phyloP scores from a whole-genome alignment of 2,888 invertebrate genomes.

The Leptinotarsa haldemani region DNA sequence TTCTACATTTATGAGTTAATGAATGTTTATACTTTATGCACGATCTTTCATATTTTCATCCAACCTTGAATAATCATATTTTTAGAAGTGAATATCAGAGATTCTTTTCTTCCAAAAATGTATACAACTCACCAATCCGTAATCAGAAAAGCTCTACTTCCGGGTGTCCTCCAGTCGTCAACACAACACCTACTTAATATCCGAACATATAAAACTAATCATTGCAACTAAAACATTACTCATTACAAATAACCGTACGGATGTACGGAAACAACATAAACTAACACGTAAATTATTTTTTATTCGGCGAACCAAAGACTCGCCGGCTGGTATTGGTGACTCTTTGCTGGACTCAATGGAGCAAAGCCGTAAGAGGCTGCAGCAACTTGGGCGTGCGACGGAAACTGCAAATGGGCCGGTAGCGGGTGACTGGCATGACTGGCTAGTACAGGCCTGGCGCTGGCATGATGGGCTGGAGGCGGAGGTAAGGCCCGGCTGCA shows the following conservation, averaged over 20 bases:
- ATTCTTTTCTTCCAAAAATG: too few species aligned
- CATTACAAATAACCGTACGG: neutral
- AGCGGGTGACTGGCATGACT: conserved; percentile 80
- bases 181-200: too few species aligned
- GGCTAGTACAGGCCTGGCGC: conserved; percentile 75
- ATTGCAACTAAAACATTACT: conserved; percentile 2
- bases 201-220: neutral
- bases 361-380: conserved; percentile 74
- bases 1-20: too few species aligned
- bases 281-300: neutral
- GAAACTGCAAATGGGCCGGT: conserved; percentile 85
- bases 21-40: too few species aligned
- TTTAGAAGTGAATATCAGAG: too few species aligned
- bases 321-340: conserved; percentile 74
- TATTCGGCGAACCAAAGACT: conserved; percentile 84
- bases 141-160: too few species aligned
- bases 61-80: too few species aligned
- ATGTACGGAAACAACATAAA: neutral
- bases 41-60: too few species aligned
- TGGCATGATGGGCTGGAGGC: conserved; percentile 86
- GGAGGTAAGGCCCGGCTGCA: conserved; percentile 75
- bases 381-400: conserved; percentile 73
- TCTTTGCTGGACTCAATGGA: conserved; percentile 78
- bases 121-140: too few species aligned
- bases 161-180: too few species aligned